These are phyloP conservation scores for Plecturocebus donacophilus DNA, from an alignment of 2,113 vertebrate genomes.

Conservation along the genomic window DNA sequence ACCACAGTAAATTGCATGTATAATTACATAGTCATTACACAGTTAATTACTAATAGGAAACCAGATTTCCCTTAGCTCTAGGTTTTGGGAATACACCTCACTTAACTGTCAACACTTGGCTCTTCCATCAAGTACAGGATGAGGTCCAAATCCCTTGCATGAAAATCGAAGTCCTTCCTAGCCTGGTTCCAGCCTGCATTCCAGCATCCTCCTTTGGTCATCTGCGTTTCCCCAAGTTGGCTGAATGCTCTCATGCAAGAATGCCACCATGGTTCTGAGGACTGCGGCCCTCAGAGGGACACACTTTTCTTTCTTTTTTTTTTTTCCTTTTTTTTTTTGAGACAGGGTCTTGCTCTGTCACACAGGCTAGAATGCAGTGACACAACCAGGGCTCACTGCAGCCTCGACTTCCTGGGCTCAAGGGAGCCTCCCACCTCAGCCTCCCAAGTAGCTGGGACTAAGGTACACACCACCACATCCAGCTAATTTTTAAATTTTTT, in stretches of 20 bases:
- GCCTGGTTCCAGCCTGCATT: background rate
- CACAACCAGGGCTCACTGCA: too few relatives aligned
- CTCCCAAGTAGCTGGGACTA: too few relatives aligned
- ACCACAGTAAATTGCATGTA: too few relatives aligned
- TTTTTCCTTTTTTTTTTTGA: too few relatives aligned
- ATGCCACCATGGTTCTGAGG: background rate
- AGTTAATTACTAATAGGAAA: background rate
- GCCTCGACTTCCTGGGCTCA: too few relatives aligned
- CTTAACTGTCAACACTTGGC: background rate
- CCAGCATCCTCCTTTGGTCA: background rate
- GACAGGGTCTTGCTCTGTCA: too few relatives aligned
- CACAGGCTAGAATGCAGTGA: too few relatives aligned
- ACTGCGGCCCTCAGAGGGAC: background rate
- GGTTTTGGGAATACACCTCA: background rate
- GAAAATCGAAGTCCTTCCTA: background rate
- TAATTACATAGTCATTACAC: too few relatives aligned
- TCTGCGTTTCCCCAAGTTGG: background rate
- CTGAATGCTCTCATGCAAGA: fast-evolving
- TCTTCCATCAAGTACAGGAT: background rate
- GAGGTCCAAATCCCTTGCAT: background rate
- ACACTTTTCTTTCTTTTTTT: background rate
- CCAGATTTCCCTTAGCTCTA: background rate
- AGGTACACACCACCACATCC: too few relatives aligned
- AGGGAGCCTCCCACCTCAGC: too few relatives aligned
- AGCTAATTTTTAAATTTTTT: too few relatives aligned